Percentiles rank a stretch among this genome's conserved stretches.
These are phyloP conservation scores for Chanos chanos DNA, from an alignment of 2,797 vertebrate genomes.

Conservation along the genomic window DNA sequence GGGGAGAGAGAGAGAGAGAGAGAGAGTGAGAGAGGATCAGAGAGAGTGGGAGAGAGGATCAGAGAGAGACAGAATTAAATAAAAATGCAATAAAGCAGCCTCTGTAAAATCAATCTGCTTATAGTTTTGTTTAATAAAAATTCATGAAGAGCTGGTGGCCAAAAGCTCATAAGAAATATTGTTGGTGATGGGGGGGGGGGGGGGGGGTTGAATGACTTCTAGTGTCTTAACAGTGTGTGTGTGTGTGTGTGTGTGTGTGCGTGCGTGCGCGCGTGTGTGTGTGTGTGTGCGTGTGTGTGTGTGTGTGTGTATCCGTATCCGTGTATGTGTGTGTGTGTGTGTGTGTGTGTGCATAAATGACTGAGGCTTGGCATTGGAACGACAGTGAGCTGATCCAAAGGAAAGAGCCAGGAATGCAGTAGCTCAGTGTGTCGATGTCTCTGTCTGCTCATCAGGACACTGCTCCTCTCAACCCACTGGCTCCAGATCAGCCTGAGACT, in stretches of 20 bases:
- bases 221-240: conserved; percentile 23
- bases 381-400: not conserved
- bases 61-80: conserved; percentile 88
- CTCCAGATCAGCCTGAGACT: no score
- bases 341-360: not conserved
- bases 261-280: conserved; percentile 31
- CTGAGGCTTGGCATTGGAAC: conserved; percentile 10
- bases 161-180: conserved; percentile 90
- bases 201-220: conserved; percentile 38
- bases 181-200: conserved; percentile 64
- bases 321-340: not conserved
- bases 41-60: conserved; percentile 60
- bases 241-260: conserved; percentile 51
- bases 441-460: conserved; percentile 54
- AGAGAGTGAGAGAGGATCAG: no score
- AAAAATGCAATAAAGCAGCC: conserved; percentile 97
- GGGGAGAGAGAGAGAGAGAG: conserved; percentile 39
- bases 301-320: conserved; percentile 13
- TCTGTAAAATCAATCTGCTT: conserved; percentile 98
- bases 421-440: conserved; percentile 24
- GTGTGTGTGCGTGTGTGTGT: conserved; percentile 24
- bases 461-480: no score
- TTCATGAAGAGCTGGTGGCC: conserved; percentile 93
- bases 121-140: conserved; percentile 99
- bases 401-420: not conserved